A percentile compares a stretch with the other conserved stretches of the same genome.
These are phyloP conservation scores for Philereme transversata DNA, from an alignment of 2,888 invertebrate species.

Conservation along the genomic window DNA sequence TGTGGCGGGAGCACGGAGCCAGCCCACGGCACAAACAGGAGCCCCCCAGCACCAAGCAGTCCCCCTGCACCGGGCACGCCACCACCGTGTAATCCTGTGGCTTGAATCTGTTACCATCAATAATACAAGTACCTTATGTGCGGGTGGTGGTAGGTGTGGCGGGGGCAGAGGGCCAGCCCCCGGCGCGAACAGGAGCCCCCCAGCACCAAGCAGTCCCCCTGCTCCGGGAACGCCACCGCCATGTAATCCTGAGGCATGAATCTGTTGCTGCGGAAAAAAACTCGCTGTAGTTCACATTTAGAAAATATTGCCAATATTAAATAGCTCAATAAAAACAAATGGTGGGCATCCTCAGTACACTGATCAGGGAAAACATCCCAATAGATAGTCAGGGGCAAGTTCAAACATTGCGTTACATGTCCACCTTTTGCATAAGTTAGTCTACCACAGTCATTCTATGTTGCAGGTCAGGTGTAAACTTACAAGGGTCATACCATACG, in stretches of 20 bases:
- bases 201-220: slow-evolving; percentile 76
- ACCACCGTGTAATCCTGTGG: slow-evolving; percentile 85
- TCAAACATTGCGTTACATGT: too few species aligned
- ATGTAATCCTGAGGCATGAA: slow-evolving; percentile 90
- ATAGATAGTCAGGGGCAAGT: too few species aligned
- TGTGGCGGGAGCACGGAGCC: slow-evolving; percentile 82
- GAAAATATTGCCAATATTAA: background rate
- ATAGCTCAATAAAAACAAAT: background rate
- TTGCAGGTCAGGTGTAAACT: too few species aligned
- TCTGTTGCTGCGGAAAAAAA: slow-evolving; percentile 88
- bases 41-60: slow-evolving; percentile 74
- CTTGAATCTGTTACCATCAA: slow-evolving; percentile 92
- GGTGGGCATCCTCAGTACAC: too few species aligned
- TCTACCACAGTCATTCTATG: too few species aligned
- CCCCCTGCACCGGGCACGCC: slow-evolving; percentile 78
- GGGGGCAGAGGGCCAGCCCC: slow-evolving; percentile 77
- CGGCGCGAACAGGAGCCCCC: slow-evolving; percentile 75
- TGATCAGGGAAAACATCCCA: too few species aligned
- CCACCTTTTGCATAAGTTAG: too few species aligned
- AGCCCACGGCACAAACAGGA: slow-evolving; percentile 74
- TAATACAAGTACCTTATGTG: slow-evolving; percentile 65
- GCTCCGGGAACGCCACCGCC: slow-evolving; percentile 74
- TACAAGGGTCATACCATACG: too few species aligned
- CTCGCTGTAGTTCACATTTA: slow-evolving; percentile 30
- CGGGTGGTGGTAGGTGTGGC: slow-evolving; percentile 83